Percentiles rank a stretch among this genome's conserved stretches.
Conservation (phyloP, 1,140 invertebrate genomes). For the Pogonus chalceus region DNA sequence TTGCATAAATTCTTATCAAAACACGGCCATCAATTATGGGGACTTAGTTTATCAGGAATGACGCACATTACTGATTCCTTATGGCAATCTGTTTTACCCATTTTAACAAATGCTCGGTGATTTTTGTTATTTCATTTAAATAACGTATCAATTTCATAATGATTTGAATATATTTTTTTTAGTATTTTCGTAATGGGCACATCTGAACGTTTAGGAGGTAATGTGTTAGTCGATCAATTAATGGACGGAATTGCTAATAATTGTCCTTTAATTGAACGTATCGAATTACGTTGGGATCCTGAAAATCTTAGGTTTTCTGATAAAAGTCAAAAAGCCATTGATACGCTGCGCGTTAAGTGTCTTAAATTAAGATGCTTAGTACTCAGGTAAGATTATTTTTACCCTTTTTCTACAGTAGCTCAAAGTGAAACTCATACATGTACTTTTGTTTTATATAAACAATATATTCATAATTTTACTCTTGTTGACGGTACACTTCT, state of each 20-base stretch:
- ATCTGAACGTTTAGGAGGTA: constrained; percentile 87
- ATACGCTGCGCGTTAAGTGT: constrained; percentile 81
- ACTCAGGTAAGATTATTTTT: constrained; percentile 55
- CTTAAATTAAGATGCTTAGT: constrained; percentile 73
- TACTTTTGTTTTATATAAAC: too few species aligned
- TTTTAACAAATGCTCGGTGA: constrained; percentile 84
- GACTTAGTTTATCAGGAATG: constrained; percentile 87
- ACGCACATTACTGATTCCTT: constrained; percentile 95
- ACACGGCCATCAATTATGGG: constrained; percentile 79
- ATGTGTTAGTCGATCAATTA: constrained; percentile 93
- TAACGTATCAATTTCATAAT: background rate
- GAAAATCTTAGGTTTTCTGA: constrained; percentile 97
- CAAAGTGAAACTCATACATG: too few species aligned
- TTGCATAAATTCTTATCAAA: constrained; percentile 84
- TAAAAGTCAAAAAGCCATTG: constrained; percentile 95
- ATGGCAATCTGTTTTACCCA: constrained; percentile 85
- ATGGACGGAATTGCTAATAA: constrained; percentile 96
- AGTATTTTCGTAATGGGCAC: constrained; percentile 97
- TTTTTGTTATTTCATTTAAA: constrained; percentile 15
- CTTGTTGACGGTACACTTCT: too few species aligned
- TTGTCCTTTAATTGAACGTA: constrained; percentile 75
- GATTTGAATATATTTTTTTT: constrained; percentile 22
- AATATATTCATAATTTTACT: too few species aligned
- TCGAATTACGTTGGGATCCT: constrained; percentile 97
- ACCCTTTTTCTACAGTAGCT: too few species aligned